Conservation (phyloP, 1,140 invertebrate genomes). For the Doryteuthis pealeii region DNA sequence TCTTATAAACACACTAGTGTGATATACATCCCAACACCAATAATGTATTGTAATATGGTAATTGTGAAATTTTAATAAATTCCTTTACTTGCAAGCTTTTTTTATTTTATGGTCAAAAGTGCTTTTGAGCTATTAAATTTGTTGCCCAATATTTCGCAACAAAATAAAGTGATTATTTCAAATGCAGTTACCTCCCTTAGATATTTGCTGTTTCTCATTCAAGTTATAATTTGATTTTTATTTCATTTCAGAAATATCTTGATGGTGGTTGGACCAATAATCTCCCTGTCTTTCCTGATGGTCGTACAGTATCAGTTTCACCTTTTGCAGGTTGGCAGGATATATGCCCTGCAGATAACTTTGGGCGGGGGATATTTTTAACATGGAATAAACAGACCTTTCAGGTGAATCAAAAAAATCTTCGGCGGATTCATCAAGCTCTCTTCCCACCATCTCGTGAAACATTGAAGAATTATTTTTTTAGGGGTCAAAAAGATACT, state of each 20-base stretch:
- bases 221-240: not conserved
- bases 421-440: constrained; percentile 53
- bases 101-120: too few relatives aligned
- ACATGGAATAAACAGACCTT: constrained; percentile 42
- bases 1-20: too few relatives aligned
- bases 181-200: too few relatives aligned
- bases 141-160: too few relatives aligned
- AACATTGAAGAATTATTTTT: constrained; percentile 53
- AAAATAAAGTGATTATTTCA: too few relatives aligned
- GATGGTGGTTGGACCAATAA: constrained; percentile 61
- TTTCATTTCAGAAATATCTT: constrained; percentile 49
- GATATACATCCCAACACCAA: too few relatives aligned
- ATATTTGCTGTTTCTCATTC: too few relatives aligned
- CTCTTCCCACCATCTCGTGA: constrained; percentile 56
- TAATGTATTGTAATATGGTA: too few relatives aligned
- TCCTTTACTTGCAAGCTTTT: too few relatives aligned
- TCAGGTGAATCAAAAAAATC: constrained; percentile 56
- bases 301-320: constrained; percentile 56
- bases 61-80: too few relatives aligned
- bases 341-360: constrained; percentile 48
- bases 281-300: constrained; percentile 53
- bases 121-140: too few relatives aligned
- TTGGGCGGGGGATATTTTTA: constrained; percentile 29
- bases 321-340: constrained; percentile 56
- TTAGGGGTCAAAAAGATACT: constrained; percentile 55